phyloP scores from a whole-genome alignment of 2,888 invertebrate species.

The Megastigmus dorsalis region DNA sequence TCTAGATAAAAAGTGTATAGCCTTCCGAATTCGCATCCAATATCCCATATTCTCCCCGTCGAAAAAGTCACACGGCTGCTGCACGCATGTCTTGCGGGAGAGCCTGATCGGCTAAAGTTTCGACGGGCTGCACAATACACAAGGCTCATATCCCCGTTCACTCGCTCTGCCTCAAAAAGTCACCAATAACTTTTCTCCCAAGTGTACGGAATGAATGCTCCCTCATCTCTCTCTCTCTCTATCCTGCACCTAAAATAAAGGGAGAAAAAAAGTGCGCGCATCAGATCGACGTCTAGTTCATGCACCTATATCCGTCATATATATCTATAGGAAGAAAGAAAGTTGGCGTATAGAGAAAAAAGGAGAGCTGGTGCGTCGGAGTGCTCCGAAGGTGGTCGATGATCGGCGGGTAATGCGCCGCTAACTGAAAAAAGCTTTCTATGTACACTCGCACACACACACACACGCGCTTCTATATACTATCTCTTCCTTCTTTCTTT shows the following conservation, averaged over 20 bases:
- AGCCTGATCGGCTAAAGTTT: no score
- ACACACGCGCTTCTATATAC: no score
- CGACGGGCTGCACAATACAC: background rate
- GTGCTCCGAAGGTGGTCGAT: constrained; percentile 7
- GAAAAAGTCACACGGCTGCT: background rate
- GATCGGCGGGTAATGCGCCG: constrained; percentile 57
- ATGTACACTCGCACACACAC: no score
- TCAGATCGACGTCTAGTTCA: no score
- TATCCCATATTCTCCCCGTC: background rate
- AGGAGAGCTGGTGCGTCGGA: constrained; percentile 50
- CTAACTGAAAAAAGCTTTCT: constrained; percentile 59
- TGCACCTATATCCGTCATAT: no score
- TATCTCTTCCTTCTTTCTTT: no score
- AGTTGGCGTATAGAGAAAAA: constrained; percentile 30
- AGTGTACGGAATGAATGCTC: constrained; percentile 39
- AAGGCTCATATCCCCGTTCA: background rate
- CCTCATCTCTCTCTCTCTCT: background rate
- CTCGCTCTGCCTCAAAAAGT: background rate
- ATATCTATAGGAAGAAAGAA: constrained; percentile 4
- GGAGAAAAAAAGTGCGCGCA: background rate
- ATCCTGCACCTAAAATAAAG: no score
- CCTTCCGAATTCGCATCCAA: background rate
- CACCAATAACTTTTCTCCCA: constrained; percentile 32
- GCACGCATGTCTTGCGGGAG: background rate
- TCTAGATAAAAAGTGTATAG: no score